Evolutionary conservation across 2,113 vertebrate genomes (phyloP), one percentile per base, ranked within the genome.

Genomic region (Psephotus haematonotus): DNA sequence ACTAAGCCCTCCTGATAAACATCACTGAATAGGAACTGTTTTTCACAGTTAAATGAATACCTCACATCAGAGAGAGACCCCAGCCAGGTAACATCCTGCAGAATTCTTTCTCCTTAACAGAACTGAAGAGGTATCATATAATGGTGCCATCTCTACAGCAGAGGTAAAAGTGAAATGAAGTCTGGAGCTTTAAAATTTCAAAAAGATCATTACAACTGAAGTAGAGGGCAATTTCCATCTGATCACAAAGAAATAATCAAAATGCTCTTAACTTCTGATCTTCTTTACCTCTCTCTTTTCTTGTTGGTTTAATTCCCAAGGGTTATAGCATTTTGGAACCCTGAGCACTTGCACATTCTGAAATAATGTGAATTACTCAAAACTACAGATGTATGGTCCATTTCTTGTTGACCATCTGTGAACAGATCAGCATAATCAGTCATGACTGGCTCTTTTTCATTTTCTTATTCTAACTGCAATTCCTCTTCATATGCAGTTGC

Each of bases 181-280:
- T 60, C 39, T 82, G 17, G 17, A 92, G 69, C 71, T 65, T 63
- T 97, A 77, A 89, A 83, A 82, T 87, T 97, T 97, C 27, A 62
- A 50, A 86, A 83, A 86, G 55, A 88, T 46, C 31, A 90, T 86
- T 93, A 43, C 60, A 96, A 69, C 95, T 96, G 67, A 93, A 95
- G 77, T 81, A 71, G 25, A 80, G 62, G 75, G 43, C 9, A 95
- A 79, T 96, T 98, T 97, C 83, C 44, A 50, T 87, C 75, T 84
- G 79, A 95, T 96, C 25, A 64, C 67, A 82, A 77, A 86, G 96
- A 97, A 97, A 97, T 93, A 95, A 95, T 95, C 78, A 92, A 95
- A 97, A 75, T 95, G 76, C 81, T 93, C 90, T 97, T 92, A 88
- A 95, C 74, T 95, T 95, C 75, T 89, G 77, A 93, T 96, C 76